These are phyloP conservation scores for Gadus macrocephalus DNA, from an alignment of 2,113 vertebrate genomes.

Conservation along the genomic window DNA sequence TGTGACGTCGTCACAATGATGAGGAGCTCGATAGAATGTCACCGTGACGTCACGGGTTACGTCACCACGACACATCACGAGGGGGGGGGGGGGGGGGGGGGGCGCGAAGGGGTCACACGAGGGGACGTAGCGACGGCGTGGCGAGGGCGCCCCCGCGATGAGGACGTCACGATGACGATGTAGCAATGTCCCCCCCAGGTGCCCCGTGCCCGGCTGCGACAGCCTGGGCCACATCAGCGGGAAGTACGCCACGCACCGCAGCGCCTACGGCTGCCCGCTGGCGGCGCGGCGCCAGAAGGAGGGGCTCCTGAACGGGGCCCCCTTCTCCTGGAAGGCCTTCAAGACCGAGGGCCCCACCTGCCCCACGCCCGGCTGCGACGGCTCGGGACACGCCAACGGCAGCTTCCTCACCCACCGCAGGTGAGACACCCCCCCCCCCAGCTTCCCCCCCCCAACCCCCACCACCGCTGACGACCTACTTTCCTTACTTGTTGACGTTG, in stretches of 20 bases:
- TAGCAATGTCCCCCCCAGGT: constrained; percentile 67
- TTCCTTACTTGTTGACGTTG: too few species aligned
- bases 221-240: constrained; percentile 97
- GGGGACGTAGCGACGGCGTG: too few species aligned
- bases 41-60: too few species aligned
- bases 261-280: constrained; percentile 91
- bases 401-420: constrained; percentile 98
- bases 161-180: too few species aligned
- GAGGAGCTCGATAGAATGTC: too few species aligned
- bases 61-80: too few species aligned
- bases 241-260: constrained; percentile 96
- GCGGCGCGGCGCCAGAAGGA: constrained; percentile 95
- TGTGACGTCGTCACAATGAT: too few species aligned
- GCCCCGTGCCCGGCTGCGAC: constrained; percentile 94
- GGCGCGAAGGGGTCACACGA: too few species aligned
- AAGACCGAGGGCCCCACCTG: constrained; percentile 92
- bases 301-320: constrained; percentile 85
- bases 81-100: too few species aligned
- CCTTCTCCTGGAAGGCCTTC: constrained; percentile 94
- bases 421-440: constrained; percentile 56
- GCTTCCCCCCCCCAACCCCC: too few species aligned
- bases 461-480: too few species aligned
- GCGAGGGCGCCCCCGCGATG: too few species aligned
- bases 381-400: constrained; percentile 93
- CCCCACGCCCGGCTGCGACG: constrained; percentile 91